Base-by-base conservation (phyloP, 2,888 invertebrate species). In the Parascotia fuliginaria region DNA sequence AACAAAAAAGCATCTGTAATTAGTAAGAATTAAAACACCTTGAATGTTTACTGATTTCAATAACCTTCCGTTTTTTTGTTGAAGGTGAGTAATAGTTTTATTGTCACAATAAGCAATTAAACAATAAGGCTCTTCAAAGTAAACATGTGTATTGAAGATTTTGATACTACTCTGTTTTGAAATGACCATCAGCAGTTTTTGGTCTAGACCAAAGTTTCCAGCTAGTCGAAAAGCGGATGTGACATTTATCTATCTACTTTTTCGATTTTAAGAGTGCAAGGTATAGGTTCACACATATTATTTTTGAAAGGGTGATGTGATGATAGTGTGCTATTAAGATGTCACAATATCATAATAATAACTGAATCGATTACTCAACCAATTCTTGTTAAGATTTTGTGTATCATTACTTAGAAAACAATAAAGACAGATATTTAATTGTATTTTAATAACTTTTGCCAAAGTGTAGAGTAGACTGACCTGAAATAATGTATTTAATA, bases 1-100 rank as follows among this genome's bases (percentile, higher is more conserved):
- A 64, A 65, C 62, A 73, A 68, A 60, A 65, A 69, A 64, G 62
- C 69, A 68, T 63, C 53, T 60, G 46, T 55, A 73, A 66, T 73
- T 62, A 66, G 48, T 42, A 40, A 66, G 69, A 65, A 70, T 60
- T 60, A 58, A 65, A 64, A 56, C 58, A 43, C 63, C 66, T 66
- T 61, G 60, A 59, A 40, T 39, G 14, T 31, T 58, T n/a, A 46
- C 50, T 49, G 46, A 55, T 66, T 62, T 55, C 56, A 60, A 54
- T 54, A 52, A 59, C 52, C 50, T 47, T 50, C 39, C 6, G 6
- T 49, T 50, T n/a, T n/a, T 36, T 44, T 50, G 48, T 64, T 50
- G 49, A 38, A 15, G n/a, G 14, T 27, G 33, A 33, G 32, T 41
- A 4, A 24, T 7, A 7, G 40, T 45, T 29, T 12, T 15, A 9